Percentiles rank a stretch among this genome's conserved stretches.
phyloP scores from a whole-genome alignment of 1,140 invertebrate species.

The Sweltsa coloradensis region DNA sequence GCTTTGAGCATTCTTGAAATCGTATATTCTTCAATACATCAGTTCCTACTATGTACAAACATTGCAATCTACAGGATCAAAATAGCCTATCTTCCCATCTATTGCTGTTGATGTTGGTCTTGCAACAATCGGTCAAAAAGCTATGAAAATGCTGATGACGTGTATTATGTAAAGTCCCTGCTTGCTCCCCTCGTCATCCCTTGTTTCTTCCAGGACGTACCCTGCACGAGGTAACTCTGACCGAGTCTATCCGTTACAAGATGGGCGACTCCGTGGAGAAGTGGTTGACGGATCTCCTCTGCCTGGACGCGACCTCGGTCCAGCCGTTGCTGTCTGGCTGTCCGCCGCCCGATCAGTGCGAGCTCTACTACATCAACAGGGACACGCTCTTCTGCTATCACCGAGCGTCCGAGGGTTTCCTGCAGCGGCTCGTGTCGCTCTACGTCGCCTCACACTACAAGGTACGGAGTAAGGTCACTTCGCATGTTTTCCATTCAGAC shows the following conservation, averaged over 20 bases:
- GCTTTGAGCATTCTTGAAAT: too few species aligned
- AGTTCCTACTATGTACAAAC: too few species aligned
- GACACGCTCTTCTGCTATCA: slow-evolving; percentile 97
- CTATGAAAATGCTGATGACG: too few species aligned
- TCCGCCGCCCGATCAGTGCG: slow-evolving; percentile 77
- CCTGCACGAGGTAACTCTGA: slow-evolving; percentile 48
- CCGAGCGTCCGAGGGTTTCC: slow-evolving; percentile 86
- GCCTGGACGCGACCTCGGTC: slow-evolving; percentile 69
- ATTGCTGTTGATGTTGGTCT: too few species aligned
- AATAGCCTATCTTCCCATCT: too few species aligned
- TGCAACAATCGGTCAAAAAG: too few species aligned
- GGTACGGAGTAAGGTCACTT: slow-evolving; percentile 36
- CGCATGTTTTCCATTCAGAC: too few species aligned
- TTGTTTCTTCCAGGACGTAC: too few species aligned
- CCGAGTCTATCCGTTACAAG: slow-evolving; percentile 93
- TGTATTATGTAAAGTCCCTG: too few species aligned
- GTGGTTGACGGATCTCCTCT: slow-evolving; percentile 88
- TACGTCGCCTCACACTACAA: slow-evolving; percentile 98
- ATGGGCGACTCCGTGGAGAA: slow-evolving; percentile 76
- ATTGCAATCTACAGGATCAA: too few species aligned
- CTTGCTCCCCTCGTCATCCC: too few species aligned
- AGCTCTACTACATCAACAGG: slow-evolving; percentile 78
- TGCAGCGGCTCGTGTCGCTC: slow-evolving; percentile 83
- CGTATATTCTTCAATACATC: too few species aligned
- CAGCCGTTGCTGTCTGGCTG: slow-evolving; percentile 57